Conservation (phyloP, 2,797 vertebrate genomes). For the Gallinago stenura region DNA sequence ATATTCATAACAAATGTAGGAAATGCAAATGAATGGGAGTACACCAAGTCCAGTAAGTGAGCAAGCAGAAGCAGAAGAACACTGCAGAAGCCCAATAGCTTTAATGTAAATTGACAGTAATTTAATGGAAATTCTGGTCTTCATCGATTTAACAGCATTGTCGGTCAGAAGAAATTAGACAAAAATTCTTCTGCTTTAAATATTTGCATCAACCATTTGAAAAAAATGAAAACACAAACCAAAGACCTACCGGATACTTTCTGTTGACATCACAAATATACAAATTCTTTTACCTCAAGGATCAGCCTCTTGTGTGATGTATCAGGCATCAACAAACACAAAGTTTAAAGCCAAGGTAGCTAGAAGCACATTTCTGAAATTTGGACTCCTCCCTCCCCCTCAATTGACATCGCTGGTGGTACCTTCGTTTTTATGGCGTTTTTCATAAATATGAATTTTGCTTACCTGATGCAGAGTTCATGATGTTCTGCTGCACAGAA, state of each 20-base stretch:
- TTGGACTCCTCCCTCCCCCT: not conserved
- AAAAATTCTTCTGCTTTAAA: not conserved
- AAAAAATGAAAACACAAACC: not conserved
- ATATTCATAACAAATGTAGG: not conserved
- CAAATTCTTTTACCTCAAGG: not conserved
- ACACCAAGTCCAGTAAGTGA: not conserved
- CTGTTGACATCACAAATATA: not conserved
- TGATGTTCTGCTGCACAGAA: slow-evolving; percentile 90
- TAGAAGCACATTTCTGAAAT: not conserved
- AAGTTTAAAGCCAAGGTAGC: not conserved
- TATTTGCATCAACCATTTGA: not conserved
- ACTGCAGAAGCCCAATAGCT: not conserved
- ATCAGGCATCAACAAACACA: not conserved
- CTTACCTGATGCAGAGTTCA: slow-evolving; percentile 92
- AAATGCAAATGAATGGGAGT: not conserved
- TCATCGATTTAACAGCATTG: not conserved
- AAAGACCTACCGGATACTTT: not conserved
- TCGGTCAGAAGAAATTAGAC: not conserved
- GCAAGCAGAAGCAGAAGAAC: not conserved
- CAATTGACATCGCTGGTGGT: not conserved
- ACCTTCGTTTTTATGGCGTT: not conserved
- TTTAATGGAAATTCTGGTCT: not conserved
- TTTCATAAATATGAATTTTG: not conserved
- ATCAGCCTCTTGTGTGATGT: not conserved
- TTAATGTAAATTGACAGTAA: not conserved